Percentiles rank a stretch among this genome's conserved stretches.
Conservation (phyloP, 2,113 vertebrate species). For the Columbina picui region DNA sequence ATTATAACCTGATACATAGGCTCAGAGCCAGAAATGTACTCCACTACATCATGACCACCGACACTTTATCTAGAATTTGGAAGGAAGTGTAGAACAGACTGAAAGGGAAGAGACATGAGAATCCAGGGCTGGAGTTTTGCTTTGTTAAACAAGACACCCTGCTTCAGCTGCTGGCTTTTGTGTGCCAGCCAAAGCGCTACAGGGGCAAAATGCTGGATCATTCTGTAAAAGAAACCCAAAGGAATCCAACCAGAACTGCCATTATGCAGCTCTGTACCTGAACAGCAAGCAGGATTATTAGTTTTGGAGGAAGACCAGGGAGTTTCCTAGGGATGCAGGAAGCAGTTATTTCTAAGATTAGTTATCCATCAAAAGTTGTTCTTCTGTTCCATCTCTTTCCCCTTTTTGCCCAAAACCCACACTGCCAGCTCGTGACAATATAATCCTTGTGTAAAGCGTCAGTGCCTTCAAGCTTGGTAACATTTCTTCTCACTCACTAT, state of each 20-base stretch:
- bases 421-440: background rate
- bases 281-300: background rate
- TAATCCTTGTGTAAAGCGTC: background rate
- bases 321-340: background rate
- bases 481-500: background rate
- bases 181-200: background rate
- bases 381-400: background rate
- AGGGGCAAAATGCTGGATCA: background rate
- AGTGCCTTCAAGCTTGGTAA: conserved; percentile 7
- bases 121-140: background rate
- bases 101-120: background rate
- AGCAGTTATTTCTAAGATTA: background rate
- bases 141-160: background rate
- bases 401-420: background rate
- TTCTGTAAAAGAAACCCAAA: background rate
- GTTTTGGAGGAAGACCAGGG: conserved; percentile 28
- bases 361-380: background rate
- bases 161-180: background rate
- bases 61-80: background rate
- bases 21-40: background rate
- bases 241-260: background rate
- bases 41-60: background rate
- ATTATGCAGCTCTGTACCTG: background rate
- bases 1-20: background rate
- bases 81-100: conserved; percentile 6